These are phyloP conservation scores for Patella depressa DNA, from an alignment of 2,888 invertebrate species.

Conservation along the genomic window DNA sequence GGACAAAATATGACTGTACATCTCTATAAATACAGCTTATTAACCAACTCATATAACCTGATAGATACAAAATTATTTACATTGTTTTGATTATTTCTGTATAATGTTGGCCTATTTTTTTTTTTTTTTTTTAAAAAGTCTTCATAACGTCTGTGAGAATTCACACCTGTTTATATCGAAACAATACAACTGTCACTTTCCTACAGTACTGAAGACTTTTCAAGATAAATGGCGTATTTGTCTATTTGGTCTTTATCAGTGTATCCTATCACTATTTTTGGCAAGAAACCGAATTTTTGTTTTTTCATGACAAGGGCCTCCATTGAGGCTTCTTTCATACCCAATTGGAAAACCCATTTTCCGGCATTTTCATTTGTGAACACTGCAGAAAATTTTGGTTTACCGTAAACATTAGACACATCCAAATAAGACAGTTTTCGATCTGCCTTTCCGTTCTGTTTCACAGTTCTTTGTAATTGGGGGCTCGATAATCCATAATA, in stretches of 20 bases:
- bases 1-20: no score
- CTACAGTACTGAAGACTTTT: slow-evolving; percentile 25
- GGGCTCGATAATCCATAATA: slow-evolving; percentile 50
- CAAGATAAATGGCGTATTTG: slow-evolving; percentile 48
- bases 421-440: slow-evolving; percentile 58
- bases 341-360: slow-evolving; percentile 54
- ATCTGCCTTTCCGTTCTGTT: slow-evolving; percentile 43
- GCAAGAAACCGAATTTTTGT: slow-evolving; percentile 48
- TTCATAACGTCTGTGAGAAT: no score
- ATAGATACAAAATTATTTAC: no score
- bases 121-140: no score
- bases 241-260: slow-evolving; percentile 38
- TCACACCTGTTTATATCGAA: no score
- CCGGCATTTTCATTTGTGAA: slow-evolving; percentile 52
- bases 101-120: no score
- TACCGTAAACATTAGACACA: slow-evolving; percentile 52
- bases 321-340: slow-evolving; percentile 41
- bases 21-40: no score
- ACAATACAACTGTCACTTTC: no score
- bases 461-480: slow-evolving; percentile 47
- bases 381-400: slow-evolving; percentile 61
- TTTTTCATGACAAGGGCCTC: slow-evolving; percentile 44
- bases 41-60: no score
- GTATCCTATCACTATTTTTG: slow-evolving; percentile 57
- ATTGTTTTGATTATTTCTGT: no score